Base-by-base conservation (phyloP, 64 coral and sea anemone genomes). In the Porites australiensis region DNA sequence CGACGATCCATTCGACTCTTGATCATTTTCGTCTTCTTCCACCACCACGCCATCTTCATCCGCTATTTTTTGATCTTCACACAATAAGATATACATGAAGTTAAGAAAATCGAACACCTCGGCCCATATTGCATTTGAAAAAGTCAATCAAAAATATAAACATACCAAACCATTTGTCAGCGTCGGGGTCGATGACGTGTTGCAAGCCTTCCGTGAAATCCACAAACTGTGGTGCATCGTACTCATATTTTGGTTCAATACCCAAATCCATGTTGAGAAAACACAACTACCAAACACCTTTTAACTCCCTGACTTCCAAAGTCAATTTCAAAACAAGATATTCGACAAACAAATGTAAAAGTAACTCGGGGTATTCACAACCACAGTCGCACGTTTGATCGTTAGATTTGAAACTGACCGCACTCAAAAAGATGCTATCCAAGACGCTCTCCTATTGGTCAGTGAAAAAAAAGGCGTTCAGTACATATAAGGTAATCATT, bases 161-260 rank as follows among this genome's bases (percentile, higher is more conserved):
- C 92, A 79, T 91, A 97, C 95, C 95, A 94, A 97, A 97, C 95
- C 95, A 97, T 64, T 64, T 83, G 65, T 97, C 95, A 10, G 86
- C 88, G 13, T 74, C 91, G 63, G 72, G 61, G 49, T 97, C 95
- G 7, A 90, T 37, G 27, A 37, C 58, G 3, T 70, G 47, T 13
- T 70, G 66, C 21, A 50, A 44, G 37, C 44, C 77, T 50, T 55
- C 78, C 7, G 74, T 71, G n/a, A 97, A 97, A n/a, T 97, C 95
- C 2, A 97, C 95, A 88, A 94, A 97, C 95, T 94, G 94, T 4
- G 95, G 95, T 12, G 95, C 95, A 88, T 97, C 95, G 44, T 90
- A 97, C 79, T 97, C 82, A 63, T 94, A 97, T 86, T 77, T 88
- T 70, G 86, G 91, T 19, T 91, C 72, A 78, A 77, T 12, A 48